Conservation (phyloP, 2,113 vertebrate genomes). For the Epinephelus lanceolatus region DNA sequence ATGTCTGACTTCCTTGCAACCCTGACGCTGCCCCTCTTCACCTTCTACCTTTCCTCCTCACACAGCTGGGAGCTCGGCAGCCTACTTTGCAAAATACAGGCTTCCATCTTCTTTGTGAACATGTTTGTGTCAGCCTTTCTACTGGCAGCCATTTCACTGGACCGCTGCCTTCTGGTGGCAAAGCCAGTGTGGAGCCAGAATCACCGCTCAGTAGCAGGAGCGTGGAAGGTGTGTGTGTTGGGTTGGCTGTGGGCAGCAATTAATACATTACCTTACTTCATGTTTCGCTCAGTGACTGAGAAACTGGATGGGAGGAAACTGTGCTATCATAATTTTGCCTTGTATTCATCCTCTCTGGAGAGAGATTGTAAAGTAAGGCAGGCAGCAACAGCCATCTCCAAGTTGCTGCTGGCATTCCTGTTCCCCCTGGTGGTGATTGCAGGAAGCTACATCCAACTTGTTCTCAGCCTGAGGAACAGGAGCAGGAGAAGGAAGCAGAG, state of each 20-base stretch:
- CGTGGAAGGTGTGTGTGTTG: constrained; percentile 80
- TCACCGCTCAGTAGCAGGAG: constrained; percentile 84
- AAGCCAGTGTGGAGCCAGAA: constrained; percentile 94
- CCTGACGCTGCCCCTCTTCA: constrained; percentile 91
- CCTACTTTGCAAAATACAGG: constrained; percentile 87
- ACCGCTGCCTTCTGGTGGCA: constrained; percentile 89
- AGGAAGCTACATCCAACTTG: constrained; percentile 86
- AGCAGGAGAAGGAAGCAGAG: constrained; percentile 75
- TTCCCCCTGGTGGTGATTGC: constrained; percentile 88
- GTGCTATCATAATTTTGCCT: constrained; percentile 86
- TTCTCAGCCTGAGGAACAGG: constrained; percentile 83
- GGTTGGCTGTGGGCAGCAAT: constrained; percentile 88
- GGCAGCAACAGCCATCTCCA: constrained; percentile 79
- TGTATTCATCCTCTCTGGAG: constrained; percentile 64
- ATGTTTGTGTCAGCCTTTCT: constrained; percentile 94
- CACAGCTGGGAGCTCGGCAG: constrained; percentile 91
- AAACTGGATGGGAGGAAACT: constrained; percentile 63
- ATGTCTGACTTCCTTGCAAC: constrained; percentile 93
- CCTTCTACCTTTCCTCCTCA: constrained; percentile 83
- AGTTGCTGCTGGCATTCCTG: constrained; percentile 88
- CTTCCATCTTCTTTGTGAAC: constrained; percentile 90
- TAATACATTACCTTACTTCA: constrained; percentile 85
- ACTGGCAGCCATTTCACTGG: constrained; percentile 91
- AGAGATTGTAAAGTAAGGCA: constrained; percentile 76
- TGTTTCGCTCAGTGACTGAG: constrained; percentile 87